These are phyloP conservation scores for Masnerella sp. DNA, from an alignment of 2,888 invertebrate species.

Conservation along the genomic window DNA sequence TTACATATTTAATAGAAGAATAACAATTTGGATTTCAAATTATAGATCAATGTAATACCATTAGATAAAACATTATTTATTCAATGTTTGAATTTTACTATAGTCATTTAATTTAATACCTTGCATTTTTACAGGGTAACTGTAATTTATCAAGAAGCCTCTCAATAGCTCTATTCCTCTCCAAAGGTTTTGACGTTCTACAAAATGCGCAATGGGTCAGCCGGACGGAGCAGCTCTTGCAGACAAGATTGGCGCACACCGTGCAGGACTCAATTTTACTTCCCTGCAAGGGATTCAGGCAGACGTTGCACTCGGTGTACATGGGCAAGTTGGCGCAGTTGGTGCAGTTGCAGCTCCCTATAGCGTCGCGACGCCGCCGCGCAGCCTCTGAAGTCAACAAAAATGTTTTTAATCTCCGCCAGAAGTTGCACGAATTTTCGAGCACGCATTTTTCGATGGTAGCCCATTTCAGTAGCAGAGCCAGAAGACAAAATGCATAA, in stretches of 20 bases:
- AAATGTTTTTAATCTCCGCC: too few species aligned
- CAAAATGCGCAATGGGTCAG: conserved; percentile 68
- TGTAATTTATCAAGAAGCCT: conserved; percentile 63
- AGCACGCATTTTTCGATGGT: too few species aligned
- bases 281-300: conserved; percentile 66
- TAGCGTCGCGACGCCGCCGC: background rate
- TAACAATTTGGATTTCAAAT: too few species aligned
- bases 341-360: conserved; percentile 61
- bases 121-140: conserved; percentile 67
- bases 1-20: too few species aligned
- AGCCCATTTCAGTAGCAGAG: too few species aligned
- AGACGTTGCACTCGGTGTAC: conserved; percentile 67
- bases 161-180: conserved; percentile 67
- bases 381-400: background rate
- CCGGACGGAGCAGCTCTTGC: conserved; percentile 61
- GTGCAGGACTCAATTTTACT: conserved; percentile 63
- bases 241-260: conserved; percentile 67
- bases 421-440: too few species aligned
- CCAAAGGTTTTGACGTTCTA: conserved; percentile 56
- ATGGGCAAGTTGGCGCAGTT: conserved; percentile 63
- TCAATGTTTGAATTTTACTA: too few species aligned
- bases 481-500: too few species aligned
- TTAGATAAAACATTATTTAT: too few species aligned
- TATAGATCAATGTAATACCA: too few species aligned
- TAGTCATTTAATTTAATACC: too few species aligned